phyloP scores from a whole-genome alignment of 2,797 vertebrate species.

The Coccyzus lansbergi region DNA sequence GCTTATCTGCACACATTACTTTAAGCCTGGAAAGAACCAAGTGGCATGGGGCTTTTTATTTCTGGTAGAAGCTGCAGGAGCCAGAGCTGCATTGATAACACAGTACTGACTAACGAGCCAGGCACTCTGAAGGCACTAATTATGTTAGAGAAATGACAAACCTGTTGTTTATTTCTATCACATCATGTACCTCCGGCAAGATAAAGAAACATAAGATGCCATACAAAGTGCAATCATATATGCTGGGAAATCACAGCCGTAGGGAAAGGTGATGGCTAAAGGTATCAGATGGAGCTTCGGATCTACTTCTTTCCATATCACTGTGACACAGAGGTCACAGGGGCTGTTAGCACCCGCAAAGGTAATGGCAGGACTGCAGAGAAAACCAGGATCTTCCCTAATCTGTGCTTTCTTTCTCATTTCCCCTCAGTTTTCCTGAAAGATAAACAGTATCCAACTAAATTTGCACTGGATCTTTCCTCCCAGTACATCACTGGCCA shows the following conservation, averaged over 20 bases:
- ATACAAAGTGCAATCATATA: background rate
- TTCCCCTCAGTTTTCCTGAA: background rate
- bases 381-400: background rate
- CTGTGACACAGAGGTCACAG: background rate
- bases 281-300: background rate
- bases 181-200: constrained; percentile 54
- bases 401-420: background rate
- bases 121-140: background rate
- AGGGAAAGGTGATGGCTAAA: background rate
- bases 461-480: background rate
- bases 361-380: background rate
- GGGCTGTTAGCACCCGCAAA: background rate
- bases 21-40: background rate
- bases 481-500: rapidly evolving
- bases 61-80: background rate
- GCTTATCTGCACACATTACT: background rate
- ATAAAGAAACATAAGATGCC: background rate
- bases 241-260: too few species aligned
- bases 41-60: background rate
- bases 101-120: rapidly evolving
- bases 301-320: background rate
- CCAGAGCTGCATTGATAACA: background rate
- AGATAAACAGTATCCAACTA: background rate
- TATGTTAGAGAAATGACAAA: background rate
- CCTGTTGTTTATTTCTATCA: constrained; percentile 61